A percentile compares a stretch with the other conserved stretches of the same genome.
phyloP scores from a whole-genome alignment of 2,113 vertebrate species.

The Suricata suricatta region DNA sequence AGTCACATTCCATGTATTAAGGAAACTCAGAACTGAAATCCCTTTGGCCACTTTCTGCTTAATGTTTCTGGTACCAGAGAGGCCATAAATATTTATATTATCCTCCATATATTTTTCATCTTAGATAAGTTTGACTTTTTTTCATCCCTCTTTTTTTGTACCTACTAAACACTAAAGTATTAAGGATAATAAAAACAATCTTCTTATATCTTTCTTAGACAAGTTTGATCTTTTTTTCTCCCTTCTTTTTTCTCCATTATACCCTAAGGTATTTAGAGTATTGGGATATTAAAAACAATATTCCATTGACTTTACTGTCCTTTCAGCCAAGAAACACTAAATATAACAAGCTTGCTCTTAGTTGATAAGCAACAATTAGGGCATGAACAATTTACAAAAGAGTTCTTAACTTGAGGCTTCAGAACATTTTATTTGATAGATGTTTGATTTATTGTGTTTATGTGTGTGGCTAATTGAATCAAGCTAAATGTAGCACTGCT shows the following conservation, averaged over 20 bases:
- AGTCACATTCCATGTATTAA: not conserved
- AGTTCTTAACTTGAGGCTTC: not conserved
- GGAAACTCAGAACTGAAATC: not conserved
- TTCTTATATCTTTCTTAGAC: not conserved
- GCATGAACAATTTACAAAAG: not conserved
- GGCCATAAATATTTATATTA: not conserved
- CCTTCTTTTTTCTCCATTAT: not conserved
- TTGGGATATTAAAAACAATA: not conserved
- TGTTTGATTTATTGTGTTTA: not conserved
- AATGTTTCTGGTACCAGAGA: not conserved
- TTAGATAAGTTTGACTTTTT: not conserved
- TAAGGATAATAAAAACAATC: not conserved
- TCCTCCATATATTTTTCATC: not conserved
- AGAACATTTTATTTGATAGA: not conserved
- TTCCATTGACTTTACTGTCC: not conserved
- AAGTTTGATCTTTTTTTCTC: not conserved
- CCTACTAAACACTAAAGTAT: not conserved
- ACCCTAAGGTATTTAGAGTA: not conserved
- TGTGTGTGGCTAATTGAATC: not conserved
- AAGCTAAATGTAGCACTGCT: not conserved
- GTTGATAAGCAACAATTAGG: not conserved
- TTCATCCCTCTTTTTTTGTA: not conserved
- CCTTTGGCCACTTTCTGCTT: not conserved
- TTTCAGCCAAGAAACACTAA: not conserved
- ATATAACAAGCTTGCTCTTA: not conserved